phyloP scores from a whole-genome alignment of 30 jellyfish, hydroid and myxozoan species.

The Cassiopea andromeda region DNA sequence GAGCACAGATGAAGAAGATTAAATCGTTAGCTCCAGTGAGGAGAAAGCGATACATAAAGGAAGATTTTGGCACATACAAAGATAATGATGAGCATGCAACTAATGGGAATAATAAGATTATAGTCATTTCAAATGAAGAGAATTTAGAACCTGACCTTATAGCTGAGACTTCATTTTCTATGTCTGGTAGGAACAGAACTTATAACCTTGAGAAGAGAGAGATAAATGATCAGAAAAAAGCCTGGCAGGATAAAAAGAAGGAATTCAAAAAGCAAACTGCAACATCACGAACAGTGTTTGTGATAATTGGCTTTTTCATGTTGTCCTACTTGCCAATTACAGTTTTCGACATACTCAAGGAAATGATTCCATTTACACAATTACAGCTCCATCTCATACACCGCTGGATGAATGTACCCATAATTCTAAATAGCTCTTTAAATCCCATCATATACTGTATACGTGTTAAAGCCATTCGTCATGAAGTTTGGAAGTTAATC shows the following conservation, averaged over 20 bases:
- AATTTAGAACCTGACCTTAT: background rate
- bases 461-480: constrained; percentile 16
- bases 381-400: background rate
- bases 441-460: constrained; percentile 56
- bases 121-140: background rate
- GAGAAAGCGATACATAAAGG: background rate
- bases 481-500: background rate
- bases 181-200: background rate
- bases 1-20: constrained; percentile 1
- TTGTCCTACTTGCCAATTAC: constrained; percentile 33
- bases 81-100: background rate
- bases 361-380: background rate
- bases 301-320: constrained; percentile 15
- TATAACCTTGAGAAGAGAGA: background rate
- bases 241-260: background rate
- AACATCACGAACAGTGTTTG: constrained; percentile 7
- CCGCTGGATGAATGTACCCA: constrained; percentile 17
- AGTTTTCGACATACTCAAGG: background rate
- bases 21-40: background rate
- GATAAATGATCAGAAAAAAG: background rate
- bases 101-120: background rate
- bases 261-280: background rate
- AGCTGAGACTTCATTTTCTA: background rate
- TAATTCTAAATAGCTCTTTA: constrained; percentile 30
- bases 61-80: background rate